Evolutionary conservation across 2,888 invertebrate species (phyloP), one percentile per base, ranked within the genome.

Genomic region (Tetheella fluctuosa): DNA sequence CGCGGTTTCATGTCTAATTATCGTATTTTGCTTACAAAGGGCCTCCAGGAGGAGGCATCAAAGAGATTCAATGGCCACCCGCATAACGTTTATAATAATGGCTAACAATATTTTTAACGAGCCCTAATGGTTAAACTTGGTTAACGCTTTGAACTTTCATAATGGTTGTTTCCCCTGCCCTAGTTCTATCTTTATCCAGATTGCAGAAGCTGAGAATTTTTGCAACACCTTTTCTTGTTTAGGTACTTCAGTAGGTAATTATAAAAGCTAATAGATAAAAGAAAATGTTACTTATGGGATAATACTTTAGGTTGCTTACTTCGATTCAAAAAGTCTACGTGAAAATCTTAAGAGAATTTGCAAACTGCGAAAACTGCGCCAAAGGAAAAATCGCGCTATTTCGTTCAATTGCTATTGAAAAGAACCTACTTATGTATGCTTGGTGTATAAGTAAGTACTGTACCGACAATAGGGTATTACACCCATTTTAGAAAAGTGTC

Each of bases 21-120:
- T 23, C 20, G 37, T 55, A 23, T 64, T 64, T 63, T 60, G 64
- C 64, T 64, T 58, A 64, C 65, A 64, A 62, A 64, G 56, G 54
- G 56, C 30, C 48, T 48, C 52, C 59, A 63, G 61, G 55, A 52
- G 39, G 48, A 37, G 56, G 60, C 54, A 63, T 61, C 60, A 55
- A 59, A 61, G 59, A 64, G 61, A 62, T 64, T 64, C 62, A 58
- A 63, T 59, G 58, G 61, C 61, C 23, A 52, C 60, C 20, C 34
- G 37, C 34, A 54, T 30, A 54, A 15, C 54, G 30, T 23, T 62
- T 67, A 61, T 63, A 68, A 71, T 70, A 73, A 69, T 63, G 64
- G 63, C 64, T 62, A 65, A 67, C 69, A 75, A 77, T 73, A 76
- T 78, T 81, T 83, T 80, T 79, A 82, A 84, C 77, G 76, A 80